A percentile compares a stretch with the other conserved stretches of the same genome.
Conservation (phyloP, 2,888 invertebrate genomes). For the Antheraea assamensis region DNA sequence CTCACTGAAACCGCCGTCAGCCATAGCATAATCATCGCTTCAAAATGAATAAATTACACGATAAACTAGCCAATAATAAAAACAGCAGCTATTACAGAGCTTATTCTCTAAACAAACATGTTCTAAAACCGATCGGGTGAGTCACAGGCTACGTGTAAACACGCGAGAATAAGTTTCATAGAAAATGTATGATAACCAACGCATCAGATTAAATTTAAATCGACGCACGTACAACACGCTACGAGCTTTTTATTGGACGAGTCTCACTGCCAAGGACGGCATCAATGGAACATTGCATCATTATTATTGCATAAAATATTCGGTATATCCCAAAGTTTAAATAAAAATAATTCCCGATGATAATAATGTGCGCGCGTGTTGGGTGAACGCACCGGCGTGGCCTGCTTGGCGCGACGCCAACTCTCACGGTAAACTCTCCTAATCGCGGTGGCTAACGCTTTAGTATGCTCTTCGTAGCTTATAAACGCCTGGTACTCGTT, state of each 20-base stretch:
- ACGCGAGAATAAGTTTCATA: not conserved
- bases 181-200: conserved; percentile 14
- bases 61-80: not conserved
- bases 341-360: conserved; percentile 58
- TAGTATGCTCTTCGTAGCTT: conserved; percentile 70
- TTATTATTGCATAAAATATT: conserved; percentile 39
- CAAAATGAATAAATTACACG: not conserved
- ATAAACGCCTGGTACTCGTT: conserved; percentile 72
- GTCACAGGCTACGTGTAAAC: conserved; percentile 8
- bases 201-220: conserved; percentile 11
- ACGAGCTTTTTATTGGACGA: conserved; percentile 11
- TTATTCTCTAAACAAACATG: conserved; percentile 4
- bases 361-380: conserved; percentile 25
- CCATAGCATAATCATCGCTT: not conserved
- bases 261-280: conserved; percentile 19
- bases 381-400: conserved; percentile 77
- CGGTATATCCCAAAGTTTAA: conserved; percentile 52
- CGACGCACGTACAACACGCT: conserved; percentile 10
- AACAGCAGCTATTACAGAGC: not conserved
- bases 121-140: conserved; percentile 12
- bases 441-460: conserved; percentile 41
- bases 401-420: conserved; percentile 77
- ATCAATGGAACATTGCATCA: conserved; percentile 30
- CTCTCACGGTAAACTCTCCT: conserved; percentile 73
- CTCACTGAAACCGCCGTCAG: not conserved